These are phyloP conservation scores for Tenualosa thibaudeaui DNA, from an alignment of 2,797 vertebrate species.

Conservation along the genomic window DNA sequence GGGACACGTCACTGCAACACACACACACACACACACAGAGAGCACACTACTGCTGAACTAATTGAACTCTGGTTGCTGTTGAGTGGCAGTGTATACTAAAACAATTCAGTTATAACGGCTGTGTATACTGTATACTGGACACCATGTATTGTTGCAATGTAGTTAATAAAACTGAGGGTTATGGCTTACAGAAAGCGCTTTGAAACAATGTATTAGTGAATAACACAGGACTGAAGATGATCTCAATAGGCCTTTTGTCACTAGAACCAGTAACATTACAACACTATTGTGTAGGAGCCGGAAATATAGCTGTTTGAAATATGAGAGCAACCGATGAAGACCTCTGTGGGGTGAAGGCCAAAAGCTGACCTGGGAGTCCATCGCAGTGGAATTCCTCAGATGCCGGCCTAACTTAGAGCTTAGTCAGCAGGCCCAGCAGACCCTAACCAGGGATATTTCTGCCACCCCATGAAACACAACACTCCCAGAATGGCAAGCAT, in stretches of 20 bases:
- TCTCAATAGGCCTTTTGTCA: not conserved
- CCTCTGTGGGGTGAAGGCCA: conserved; percentile 7
- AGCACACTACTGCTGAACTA: not conserved
- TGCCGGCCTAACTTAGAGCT: conserved; percentile 44
- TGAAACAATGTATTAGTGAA: not conserved
- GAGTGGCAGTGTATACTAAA: not conserved
- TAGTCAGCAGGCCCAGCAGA: conserved; percentile 56
- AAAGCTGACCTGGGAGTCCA: not conserved
- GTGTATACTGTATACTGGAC: no score
- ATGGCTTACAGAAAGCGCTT: not conserved
- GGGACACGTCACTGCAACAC: not conserved
- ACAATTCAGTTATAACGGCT: not conserved
- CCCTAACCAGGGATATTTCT: conserved; percentile 50
- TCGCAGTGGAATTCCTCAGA: conserved; percentile 38
- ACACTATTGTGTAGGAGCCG: no score
- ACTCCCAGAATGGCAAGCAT: conserved; percentile 74
- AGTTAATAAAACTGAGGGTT: not conserved
- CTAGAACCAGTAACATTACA: not conserved
- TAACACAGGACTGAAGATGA: not conserved
- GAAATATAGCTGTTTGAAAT: not conserved
- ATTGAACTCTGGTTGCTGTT: not conserved
- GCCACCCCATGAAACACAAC: conserved; percentile 68
- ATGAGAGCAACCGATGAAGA: conserved; percentile 3
- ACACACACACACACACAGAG: not conserved
- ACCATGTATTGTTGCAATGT: no score